These are phyloP conservation scores for Nineta flava DNA, from an alignment of 2,888 invertebrate genomes.

Conservation along the genomic window DNA sequence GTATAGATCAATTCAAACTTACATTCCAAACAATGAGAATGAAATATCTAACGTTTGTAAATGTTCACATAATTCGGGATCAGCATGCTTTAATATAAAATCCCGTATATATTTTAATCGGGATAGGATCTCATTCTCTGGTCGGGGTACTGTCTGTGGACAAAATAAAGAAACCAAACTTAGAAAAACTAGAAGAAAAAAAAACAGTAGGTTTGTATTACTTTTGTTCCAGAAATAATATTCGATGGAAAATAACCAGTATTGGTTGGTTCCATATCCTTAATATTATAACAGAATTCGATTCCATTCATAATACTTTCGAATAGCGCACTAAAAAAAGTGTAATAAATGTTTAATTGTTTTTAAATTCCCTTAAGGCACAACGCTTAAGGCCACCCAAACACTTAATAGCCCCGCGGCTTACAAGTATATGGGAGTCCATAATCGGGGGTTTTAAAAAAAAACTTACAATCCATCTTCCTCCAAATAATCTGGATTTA, in stretches of 20 bases:
- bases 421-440: not conserved
- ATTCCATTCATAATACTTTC: constrained; percentile 44
- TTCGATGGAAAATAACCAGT: constrained; percentile 31
- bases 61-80: constrained; percentile 45
- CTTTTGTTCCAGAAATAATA: constrained; percentile 4
- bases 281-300: constrained; percentile 45
- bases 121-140: constrained; percentile 39
- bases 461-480: constrained; percentile 65
- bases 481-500: constrained; percentile 54
- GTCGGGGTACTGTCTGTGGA: constrained; percentile 25
- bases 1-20: too few species aligned
- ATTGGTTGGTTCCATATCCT: constrained; percentile 33
- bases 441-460: not conserved
- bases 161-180: not conserved
- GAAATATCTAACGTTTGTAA: constrained; percentile 56
- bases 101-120: constrained; percentile 44
- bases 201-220: too few species aligned
- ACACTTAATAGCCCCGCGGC: not conserved
- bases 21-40: constrained; percentile 79
- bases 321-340: constrained; percentile 40
- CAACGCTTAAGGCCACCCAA: not conserved
- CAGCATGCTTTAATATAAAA: constrained; percentile 44
- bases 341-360: constrained; percentile 2
- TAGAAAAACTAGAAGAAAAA: too few species aligned
- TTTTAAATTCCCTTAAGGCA: not conserved